Conservation (phyloP, 2,797 vertebrate genomes). For the Picus viridis region DNA sequence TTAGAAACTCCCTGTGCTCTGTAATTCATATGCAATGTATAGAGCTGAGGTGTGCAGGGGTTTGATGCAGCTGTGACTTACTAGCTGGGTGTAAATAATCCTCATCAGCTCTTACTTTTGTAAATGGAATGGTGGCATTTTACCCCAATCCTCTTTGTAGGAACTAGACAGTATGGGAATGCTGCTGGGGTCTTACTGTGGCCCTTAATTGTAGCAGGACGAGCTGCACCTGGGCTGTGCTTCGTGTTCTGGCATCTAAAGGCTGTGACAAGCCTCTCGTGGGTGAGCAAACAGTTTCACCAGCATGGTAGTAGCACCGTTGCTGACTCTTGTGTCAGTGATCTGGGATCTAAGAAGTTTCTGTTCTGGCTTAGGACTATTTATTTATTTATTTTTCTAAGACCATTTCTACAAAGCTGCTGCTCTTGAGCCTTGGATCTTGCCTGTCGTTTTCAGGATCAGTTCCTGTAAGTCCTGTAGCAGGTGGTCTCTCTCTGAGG, state of each 20-base stretch:
- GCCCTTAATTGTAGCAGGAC: background rate
- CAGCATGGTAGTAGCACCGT: background rate
- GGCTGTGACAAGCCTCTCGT: background rate
- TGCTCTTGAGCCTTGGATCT: slow-evolving; percentile 17
- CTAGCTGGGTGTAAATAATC: background rate
- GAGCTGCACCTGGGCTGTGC: background rate
- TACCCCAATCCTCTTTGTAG: background rate
- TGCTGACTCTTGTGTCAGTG: background rate
- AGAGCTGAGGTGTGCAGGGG: background rate
- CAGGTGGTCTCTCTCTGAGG: background rate
- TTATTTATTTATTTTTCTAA: background rate
- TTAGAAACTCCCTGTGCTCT: background rate
- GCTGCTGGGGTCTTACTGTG: background rate
- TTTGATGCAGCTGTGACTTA: background rate
- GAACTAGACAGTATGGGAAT: background rate
- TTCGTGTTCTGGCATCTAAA: background rate
- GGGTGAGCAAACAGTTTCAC: background rate
- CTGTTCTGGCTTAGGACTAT: background rate
- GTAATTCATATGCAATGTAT: rapidly evolving
- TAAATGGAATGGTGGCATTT: background rate
- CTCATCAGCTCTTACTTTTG: background rate
- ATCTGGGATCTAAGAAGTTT: background rate
- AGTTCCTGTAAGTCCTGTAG: slow-evolving; percentile 7
- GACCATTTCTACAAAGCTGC: background rate
- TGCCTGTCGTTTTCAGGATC: slow-evolving; percentile 44